These are phyloP conservation scores for Lucinisca nassula DNA, from an alignment of 2,888 invertebrate genomes.

Conservation along the genomic window DNA sequence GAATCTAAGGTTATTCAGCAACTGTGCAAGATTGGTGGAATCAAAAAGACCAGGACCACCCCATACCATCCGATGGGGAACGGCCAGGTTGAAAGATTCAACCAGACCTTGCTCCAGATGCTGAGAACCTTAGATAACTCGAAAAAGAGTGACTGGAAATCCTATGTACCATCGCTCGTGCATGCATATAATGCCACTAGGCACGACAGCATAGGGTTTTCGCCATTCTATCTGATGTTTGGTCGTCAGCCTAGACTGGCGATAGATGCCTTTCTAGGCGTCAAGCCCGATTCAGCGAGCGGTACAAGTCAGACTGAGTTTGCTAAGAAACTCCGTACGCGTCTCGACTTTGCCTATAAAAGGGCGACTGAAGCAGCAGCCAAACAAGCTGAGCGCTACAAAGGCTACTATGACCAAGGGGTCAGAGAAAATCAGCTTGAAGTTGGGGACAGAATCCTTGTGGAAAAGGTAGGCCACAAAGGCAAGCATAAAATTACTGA, in stretches of 20 bases:
- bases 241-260: constrained; percentile 46
- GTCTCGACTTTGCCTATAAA: not conserved
- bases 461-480: too few species aligned
- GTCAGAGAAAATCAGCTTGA: too few species aligned
- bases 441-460: too few species aligned
- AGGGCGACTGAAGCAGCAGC: not conserved
- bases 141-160: constrained; percentile 41
- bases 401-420: not conserved
- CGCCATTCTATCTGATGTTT: constrained; percentile 47
- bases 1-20: constrained; percentile 22
- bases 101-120: constrained; percentile 38
- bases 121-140: constrained; percentile 19
- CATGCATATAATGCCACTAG: constrained; percentile 38
- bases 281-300: too few species aligned
- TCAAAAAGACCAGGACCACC: constrained; percentile 44
- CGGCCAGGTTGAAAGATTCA: constrained; percentile 52
- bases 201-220: constrained; percentile 41
- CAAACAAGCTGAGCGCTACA: not conserved
- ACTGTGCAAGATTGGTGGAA: constrained; percentile 30
- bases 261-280: constrained; percentile 25
- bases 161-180: constrained; percentile 2
- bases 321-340: not conserved
- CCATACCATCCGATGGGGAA: constrained; percentile 61
- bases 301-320: not conserved
- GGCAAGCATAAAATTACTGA: too few species aligned